Evolutionary conservation across 2,888 invertebrate genomes (phyloP), one percentile per base, ranked within the genome.

Genomic region (Tetheella fluctuosa): DNA sequence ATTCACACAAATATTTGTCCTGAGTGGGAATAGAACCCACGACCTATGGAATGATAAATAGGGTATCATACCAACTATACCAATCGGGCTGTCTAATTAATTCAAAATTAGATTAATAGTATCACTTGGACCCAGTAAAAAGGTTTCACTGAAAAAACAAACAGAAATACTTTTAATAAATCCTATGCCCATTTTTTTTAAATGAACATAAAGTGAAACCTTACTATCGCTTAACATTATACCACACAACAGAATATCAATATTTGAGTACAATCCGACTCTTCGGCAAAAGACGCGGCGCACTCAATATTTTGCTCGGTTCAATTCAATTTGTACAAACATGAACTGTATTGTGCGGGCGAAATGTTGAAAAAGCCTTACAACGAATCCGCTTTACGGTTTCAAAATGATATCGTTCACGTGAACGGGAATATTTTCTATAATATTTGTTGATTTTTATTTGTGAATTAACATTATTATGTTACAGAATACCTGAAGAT

Each of bases 301-400:
- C 71, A 73, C 78, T 80, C 74, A 70, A 79, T 80, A 77, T 76
- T 79, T 75, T 73, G 71, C 71, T 66, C 71, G 59, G 68, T 77
- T 74, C 76, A 66, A 79, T 84, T 78, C 71, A 77, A 79, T 80
- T 81, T 75, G 74, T 74, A 71, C 71, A 74, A 76, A 81, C 73
- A 76, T 65, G 68, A 74, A 66, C 61, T n/a, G 72, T 64, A 59
- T 63, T 70, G 68, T 60, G 62, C 23, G 20, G 20, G 64, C 57
- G 57, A 62, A 59, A 65, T 59, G 65, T 20, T 23, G 55, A n/a
- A 13, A 17, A 37, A 23, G 37, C 23, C 55, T 55, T 37, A 55
- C 37, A 37, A 25, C 34, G 34, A 58, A 52, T 58, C 25, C 23
- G 55, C 20, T 55, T 23, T 23, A 34, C 34, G n/a, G 28, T 54